A percentile compares a stretch with the other conserved stretches of the same genome.
phyloP scores from a whole-genome alignment of 92 coral and sea anemone species.

The Palythoa caribaeorum region DNA sequence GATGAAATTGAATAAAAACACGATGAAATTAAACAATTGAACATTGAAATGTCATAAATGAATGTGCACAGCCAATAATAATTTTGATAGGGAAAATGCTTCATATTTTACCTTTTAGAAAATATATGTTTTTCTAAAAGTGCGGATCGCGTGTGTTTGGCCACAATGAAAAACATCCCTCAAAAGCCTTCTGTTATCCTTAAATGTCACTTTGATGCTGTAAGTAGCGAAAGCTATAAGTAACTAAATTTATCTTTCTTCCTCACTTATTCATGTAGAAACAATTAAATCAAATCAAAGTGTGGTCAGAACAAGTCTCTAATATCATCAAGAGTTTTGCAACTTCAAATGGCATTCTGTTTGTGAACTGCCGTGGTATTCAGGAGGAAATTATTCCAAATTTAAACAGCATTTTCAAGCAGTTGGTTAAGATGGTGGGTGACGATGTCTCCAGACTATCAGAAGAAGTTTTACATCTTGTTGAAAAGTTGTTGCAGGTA shows the following conservation, averaged over 20 bases:
- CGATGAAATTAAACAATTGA: too few relatives aligned
- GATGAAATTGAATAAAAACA: too few relatives aligned
- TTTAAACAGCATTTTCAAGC: slow-evolving; percentile 75
- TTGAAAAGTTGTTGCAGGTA: slow-evolving; percentile 80
- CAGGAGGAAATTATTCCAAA: slow-evolving; percentile 74
- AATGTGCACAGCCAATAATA: too few relatives aligned
- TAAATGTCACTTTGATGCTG: too few relatives aligned
- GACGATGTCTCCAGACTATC: slow-evolving; percentile 78
- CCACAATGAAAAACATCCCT: too few relatives aligned
- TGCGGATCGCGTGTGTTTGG: too few relatives aligned
- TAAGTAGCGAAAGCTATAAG: neutral
- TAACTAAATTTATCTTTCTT: neutral
- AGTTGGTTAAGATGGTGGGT: slow-evolving; percentile 85
- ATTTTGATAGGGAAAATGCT: too few relatives aligned
- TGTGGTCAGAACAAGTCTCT: slow-evolving; percentile 87
- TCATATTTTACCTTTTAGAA: too few relatives aligned
- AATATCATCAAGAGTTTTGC: slow-evolving; percentile 80
- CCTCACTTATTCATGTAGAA: slow-evolving; percentile 49
- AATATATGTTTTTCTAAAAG: too few relatives aligned
- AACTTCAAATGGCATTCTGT: slow-evolving; percentile 90
- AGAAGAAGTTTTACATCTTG: slow-evolving; percentile 72
- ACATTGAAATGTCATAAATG: too few relatives aligned
- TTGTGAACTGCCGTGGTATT: slow-evolving; percentile 83
- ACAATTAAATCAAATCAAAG: slow-evolving; percentile 83
- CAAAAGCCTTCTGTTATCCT: too few relatives aligned